These are phyloP conservation scores for Strigamia crassipes DNA, from an alignment of 2,888 invertebrate genomes.

Conservation along the genomic window DNA sequence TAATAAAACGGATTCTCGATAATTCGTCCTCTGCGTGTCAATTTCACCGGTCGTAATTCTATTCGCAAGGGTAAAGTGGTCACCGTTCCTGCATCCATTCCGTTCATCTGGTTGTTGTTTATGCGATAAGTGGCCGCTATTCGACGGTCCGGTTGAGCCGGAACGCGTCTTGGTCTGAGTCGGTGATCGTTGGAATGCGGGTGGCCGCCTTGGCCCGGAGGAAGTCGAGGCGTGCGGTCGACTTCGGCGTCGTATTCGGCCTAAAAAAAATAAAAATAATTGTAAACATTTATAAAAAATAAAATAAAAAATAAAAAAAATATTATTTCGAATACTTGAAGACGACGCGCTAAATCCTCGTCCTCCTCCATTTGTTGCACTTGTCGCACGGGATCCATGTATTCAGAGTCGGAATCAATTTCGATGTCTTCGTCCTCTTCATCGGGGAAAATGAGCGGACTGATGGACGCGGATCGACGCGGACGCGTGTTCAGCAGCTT, in stretches of 20 bases:
- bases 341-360: background rate
- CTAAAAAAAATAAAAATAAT: background rate
- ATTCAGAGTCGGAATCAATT: background rate
- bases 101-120: background rate
- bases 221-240: background rate
- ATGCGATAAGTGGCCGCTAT: background rate
- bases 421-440: background rate
- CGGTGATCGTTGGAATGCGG: background rate
- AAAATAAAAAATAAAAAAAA: background rate
- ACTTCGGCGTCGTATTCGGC: background rate
- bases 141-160: background rate
- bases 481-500: background rate
- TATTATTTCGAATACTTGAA: too few species aligned
- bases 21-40: background rate
- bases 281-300: background rate
- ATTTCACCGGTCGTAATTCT: background rate
- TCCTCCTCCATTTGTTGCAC: conserved; percentile 10
- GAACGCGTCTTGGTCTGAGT: background rate
- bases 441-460: background rate
- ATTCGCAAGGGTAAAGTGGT: background rate
- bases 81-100: background rate
- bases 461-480: background rate
- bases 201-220: background rate
- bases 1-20: background rate
- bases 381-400: conserved; percentile 11